phyloP scores from a whole-genome alignment of 2,113 vertebrate genomes.

The Tangachromis dhanisi region DNA sequence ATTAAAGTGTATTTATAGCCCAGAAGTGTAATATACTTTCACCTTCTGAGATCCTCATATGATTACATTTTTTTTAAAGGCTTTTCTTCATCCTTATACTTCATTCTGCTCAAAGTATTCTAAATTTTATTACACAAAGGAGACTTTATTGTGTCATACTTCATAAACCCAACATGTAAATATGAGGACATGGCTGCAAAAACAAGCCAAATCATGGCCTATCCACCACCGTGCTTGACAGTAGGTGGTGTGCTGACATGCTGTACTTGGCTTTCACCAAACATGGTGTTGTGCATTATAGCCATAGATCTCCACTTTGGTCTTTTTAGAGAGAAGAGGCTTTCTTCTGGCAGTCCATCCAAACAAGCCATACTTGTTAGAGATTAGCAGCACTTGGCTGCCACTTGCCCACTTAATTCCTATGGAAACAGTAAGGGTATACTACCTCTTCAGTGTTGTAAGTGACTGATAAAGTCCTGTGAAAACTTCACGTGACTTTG shows the following conservation, averaged over 20 bases:
- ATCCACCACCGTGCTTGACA: background rate
- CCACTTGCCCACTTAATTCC: background rate
- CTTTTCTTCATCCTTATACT: background rate
- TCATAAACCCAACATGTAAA: background rate
- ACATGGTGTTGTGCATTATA: background rate
- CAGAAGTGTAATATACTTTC: background rate
- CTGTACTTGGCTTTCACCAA: background rate
- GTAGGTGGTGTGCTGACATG: background rate
- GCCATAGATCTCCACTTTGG: background rate
- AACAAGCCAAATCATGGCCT: background rate
- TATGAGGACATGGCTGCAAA: background rate
- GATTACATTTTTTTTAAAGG: background rate
- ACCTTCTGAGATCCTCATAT: background rate
- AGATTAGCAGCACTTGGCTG: background rate
- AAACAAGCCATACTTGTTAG: background rate
- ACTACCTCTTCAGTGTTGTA: background rate
- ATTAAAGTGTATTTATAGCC: background rate
- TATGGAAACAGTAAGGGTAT: background rate
- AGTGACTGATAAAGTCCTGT: fast-evolving
- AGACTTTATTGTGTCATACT: background rate
- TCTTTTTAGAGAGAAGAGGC: background rate
- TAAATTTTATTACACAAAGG: background rate
- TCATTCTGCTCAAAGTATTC: background rate
- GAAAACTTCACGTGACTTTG: background rate
- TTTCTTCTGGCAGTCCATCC: background rate